Conservation (phyloP, 53 echinoderm and acorn worm species). For the Paelopatides confundens region DNA sequence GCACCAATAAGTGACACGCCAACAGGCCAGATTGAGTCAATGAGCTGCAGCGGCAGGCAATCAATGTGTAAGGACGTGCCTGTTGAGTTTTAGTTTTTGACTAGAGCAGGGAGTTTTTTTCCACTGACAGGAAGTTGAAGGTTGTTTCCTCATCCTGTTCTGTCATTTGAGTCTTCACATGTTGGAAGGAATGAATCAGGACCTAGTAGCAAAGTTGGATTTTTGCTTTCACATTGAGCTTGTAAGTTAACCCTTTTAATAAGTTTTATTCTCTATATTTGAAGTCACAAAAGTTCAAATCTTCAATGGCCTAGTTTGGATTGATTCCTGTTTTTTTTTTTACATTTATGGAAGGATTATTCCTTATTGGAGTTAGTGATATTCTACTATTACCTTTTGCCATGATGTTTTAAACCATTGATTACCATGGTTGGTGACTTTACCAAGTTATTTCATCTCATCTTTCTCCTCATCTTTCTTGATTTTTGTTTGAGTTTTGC, state of each 20-base stretch:
- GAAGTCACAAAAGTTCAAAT: background rate
- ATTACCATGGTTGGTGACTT: no score
- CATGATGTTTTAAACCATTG: no score
- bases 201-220: background rate
- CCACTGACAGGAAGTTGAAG: no score
- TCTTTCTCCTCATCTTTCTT: no score
- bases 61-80: background rate
- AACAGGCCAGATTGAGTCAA: background rate
- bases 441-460: no score
- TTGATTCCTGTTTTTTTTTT: background rate
- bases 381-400: no score
- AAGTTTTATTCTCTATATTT: background rate
- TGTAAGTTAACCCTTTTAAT: background rate
- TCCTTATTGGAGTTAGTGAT: background rate
- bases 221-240: background rate
- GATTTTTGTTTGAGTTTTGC: no score
- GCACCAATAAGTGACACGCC: constrained; percentile 2
- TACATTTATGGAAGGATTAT: background rate
- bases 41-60: background rate
- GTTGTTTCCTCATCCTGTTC: constrained; percentile 38
- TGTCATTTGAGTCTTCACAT: constrained; percentile 18
- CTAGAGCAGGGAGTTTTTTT: background rate
- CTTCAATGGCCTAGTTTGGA: background rate
- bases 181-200: constrained; percentile 7
- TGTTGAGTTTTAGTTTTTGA: no score